A percentile compares a stretch with the other conserved stretches of the same genome.
These are phyloP conservation scores for Cistogaster globosa DNA, from an alignment of 2,888 invertebrate species.

Conservation along the genomic window DNA sequence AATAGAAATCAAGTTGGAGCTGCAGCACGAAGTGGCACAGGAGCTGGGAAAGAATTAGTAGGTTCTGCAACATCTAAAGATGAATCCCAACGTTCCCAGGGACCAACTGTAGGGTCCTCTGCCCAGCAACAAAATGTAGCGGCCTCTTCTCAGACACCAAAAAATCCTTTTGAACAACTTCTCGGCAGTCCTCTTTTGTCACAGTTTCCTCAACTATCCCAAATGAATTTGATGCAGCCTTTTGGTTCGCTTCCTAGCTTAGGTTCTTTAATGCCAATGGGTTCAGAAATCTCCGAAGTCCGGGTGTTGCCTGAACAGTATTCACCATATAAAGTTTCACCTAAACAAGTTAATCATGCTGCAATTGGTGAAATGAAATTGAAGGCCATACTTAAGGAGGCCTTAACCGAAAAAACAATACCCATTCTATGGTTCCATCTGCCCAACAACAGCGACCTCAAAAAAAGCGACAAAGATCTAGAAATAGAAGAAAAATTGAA, in stretches of 20 bases:
- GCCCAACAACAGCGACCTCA: slow-evolving; percentile 54
- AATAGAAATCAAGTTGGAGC: neutral
- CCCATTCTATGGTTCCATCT: slow-evolving; percentile 79
- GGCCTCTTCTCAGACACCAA: neutral
- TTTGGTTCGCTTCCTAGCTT: neutral
- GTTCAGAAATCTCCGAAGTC: slow-evolving; percentile 78
- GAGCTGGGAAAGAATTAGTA: neutral
- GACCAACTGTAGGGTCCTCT: slow-evolving; percentile 13
- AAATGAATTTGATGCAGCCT: neutral
- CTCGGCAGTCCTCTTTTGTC: slow-evolving; percentile 38
- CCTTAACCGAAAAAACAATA: slow-evolving; percentile 72
- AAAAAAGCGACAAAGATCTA: slow-evolving; percentile 70
- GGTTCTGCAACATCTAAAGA: neutral
- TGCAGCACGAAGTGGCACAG: neutral
- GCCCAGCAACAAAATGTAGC: neutral
- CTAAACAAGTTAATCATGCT: slow-evolving; percentile 41
- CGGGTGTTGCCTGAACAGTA: slow-evolving; percentile 75
- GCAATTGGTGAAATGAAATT: slow-evolving; percentile 74
- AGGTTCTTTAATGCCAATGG: slow-evolving; percentile 11
- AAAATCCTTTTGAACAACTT: slow-evolving; percentile 28
- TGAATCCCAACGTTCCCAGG: neutral
- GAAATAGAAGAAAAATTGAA: slow-evolving; percentile 75
- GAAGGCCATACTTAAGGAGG: slow-evolving; percentile 71
- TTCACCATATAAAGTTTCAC: slow-evolving; percentile 56
- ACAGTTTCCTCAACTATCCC: neutral